These are phyloP conservation scores for Euura lappo DNA, from an alignment of 1,140 invertebrate genomes.

Conservation along the genomic window DNA sequence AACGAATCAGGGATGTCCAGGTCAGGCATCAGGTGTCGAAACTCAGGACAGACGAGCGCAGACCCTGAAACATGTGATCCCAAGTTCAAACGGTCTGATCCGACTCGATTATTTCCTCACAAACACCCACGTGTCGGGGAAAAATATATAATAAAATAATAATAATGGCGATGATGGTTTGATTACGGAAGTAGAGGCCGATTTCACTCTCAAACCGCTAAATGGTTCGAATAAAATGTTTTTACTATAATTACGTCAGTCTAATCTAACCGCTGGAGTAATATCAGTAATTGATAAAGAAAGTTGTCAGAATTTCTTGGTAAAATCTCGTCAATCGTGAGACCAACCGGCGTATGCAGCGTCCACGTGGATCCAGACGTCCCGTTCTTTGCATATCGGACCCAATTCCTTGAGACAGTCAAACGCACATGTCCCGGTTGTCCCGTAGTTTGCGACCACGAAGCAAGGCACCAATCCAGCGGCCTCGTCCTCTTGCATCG, in stretches of 20 bases:
- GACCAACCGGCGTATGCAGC: slow-evolving; percentile 64
- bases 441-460: slow-evolving; percentile 69
- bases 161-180: too few species aligned
- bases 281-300: too few species aligned
- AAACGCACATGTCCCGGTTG: slow-evolving; percentile 70
- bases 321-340: not conserved
- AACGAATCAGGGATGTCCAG: slow-evolving; percentile 66
- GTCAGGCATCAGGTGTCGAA: slow-evolving; percentile 61
- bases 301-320: too few species aligned
- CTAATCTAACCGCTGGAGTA: too few species aligned
- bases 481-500: slow-evolving; percentile 73
- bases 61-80: slow-evolving; percentile 44
- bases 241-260: too few species aligned
- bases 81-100: too few species aligned
- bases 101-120: not conserved
- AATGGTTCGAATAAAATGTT: too few species aligned
- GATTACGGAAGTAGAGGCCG: not conserved
- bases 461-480: slow-evolving; percentile 72
- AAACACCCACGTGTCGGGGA: slow-evolving; percentile 26
- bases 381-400: slow-evolving; percentile 60
- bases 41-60: slow-evolving; percentile 70
- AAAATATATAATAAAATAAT: too few species aligned
- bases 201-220: not conserved
- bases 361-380: slow-evolving; percentile 66
- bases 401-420: slow-evolving; percentile 67